A percentile compares a stretch with the other conserved stretches of the same genome.
Conservation (phyloP, 2,888 invertebrate genomes). For the Aelia acuminata region DNA sequence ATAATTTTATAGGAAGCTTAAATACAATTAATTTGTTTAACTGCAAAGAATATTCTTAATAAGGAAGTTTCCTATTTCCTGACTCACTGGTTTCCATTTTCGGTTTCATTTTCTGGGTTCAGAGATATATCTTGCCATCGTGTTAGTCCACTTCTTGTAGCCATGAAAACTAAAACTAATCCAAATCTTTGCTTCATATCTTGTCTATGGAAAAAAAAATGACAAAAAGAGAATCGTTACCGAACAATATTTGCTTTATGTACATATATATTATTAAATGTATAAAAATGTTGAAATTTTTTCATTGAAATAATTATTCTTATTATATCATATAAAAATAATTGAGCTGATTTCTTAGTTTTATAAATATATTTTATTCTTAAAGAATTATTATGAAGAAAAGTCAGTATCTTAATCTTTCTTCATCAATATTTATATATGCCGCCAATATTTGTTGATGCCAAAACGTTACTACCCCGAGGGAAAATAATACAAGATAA, state of each 20-base stretch:
- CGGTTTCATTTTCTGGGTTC: constrained; percentile 62
- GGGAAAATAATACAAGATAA: neutral
- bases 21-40: neutral
- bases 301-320: neutral
- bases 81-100: constrained; percentile 56
- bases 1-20: neutral
- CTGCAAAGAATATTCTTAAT: neutral
- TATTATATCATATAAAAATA: too few relatives aligned
- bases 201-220: constrained; percentile 74
- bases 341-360: too few relatives aligned
- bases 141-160: constrained; percentile 91
- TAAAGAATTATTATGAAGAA: too few relatives aligned
- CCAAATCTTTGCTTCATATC: constrained; percentile 88
- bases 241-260: neutral
- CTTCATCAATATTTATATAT: too few relatives aligned
- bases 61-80: neutral
- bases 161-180: constrained; percentile 87
- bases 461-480: neutral
- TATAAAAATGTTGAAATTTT: neutral
- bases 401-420: too few relatives aligned
- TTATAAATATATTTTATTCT: too few relatives aligned
- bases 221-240: constrained; percentile 27
- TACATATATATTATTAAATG: neutral
- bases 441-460: neutral
- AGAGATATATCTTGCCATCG: constrained; percentile 81